Conservation (phyloP, 2,797 vertebrate species). For the Chelidonichthys spinosus region DNA sequence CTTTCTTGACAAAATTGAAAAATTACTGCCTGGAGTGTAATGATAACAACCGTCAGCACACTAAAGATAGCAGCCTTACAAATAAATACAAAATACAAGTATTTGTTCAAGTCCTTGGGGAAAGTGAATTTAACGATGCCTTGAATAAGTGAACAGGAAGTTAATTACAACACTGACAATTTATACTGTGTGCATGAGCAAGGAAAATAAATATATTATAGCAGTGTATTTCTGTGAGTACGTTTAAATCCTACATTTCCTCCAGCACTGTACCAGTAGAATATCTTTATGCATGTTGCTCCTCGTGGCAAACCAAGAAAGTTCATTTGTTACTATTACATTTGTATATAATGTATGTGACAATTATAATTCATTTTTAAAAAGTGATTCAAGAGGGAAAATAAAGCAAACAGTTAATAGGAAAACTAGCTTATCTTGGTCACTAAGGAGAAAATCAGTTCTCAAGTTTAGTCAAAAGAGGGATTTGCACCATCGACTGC, state of each 20-base stretch:
- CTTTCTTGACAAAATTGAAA: constrained; percentile 60
- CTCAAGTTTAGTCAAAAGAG: neutral
- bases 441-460: neutral
- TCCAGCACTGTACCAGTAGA: neutral
- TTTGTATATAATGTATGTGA: no score
- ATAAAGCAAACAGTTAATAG: neutral
- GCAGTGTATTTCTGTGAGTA: neutral
- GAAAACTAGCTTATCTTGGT: neutral
- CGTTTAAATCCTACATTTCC: neutral
- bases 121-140: neutral
- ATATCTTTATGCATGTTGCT: neutral
- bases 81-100: constrained; percentile 7
- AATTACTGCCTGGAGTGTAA: constrained; percentile 37
- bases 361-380: no score
- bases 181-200: neutral
- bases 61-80: constrained; percentile 13
- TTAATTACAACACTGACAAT: constrained; percentile 3
- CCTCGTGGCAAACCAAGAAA: no score
- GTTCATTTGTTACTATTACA: no score
- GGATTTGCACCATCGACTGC: neutral
- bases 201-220: neutral
- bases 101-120: neutral
- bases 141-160: neutral
- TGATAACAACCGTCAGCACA: constrained; percentile 47
- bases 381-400: no score